Percentiles rank a stretch among this genome's conserved stretches.
phyloP scores from a whole-genome alignment of 2,113 vertebrate species.

The Hepsetus odoe region DNA sequence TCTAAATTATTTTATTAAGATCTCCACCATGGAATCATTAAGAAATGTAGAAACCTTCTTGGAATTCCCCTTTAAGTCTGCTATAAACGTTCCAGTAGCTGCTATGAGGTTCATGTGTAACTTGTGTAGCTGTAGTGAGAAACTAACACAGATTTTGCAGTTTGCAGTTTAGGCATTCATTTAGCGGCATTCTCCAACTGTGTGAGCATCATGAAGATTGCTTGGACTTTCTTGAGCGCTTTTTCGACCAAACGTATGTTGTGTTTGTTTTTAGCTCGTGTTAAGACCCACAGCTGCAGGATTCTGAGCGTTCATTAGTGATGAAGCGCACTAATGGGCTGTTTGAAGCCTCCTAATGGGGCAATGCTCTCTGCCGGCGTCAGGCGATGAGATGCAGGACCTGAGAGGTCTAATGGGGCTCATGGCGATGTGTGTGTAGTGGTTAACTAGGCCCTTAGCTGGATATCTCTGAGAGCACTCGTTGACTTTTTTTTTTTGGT shows the following conservation, averaged over 20 bases:
- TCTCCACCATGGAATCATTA: not conserved
- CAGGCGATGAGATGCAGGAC: slow-evolving; percentile 29
- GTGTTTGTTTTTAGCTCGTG: not conserved
- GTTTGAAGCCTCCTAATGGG: slow-evolving; percentile 20
- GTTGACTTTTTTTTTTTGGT: not conserved
- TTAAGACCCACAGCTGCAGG: not conserved
- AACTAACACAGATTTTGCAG: not conserved
- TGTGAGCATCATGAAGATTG: not conserved
- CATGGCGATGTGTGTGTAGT: not conserved
- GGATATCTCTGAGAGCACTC: slow-evolving; percentile 19
- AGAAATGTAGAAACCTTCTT: not conserved
- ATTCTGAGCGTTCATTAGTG: slow-evolving; percentile 12
- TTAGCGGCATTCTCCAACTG: not conserved
- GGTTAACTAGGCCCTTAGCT: slow-evolving; percentile 33
- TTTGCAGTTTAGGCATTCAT: not conserved
- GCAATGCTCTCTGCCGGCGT: slow-evolving; percentile 26
- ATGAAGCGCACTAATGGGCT: slow-evolving; percentile 31
- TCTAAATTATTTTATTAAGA: not conserved
- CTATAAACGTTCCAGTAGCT: not conserved
- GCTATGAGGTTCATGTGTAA: not conserved
- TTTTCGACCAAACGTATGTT: not conserved
- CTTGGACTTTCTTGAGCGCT: not conserved
- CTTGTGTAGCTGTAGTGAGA: not conserved
- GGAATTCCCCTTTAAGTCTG: not conserved
- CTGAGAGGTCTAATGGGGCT: slow-evolving; percentile 36